A percentile compares a stretch with the other conserved stretches of the same genome.
These are phyloP conservation scores for Heteromormyrus szaboi DNA, from an alignment of 2,797 vertebrate species.

Conservation along the genomic window DNA sequence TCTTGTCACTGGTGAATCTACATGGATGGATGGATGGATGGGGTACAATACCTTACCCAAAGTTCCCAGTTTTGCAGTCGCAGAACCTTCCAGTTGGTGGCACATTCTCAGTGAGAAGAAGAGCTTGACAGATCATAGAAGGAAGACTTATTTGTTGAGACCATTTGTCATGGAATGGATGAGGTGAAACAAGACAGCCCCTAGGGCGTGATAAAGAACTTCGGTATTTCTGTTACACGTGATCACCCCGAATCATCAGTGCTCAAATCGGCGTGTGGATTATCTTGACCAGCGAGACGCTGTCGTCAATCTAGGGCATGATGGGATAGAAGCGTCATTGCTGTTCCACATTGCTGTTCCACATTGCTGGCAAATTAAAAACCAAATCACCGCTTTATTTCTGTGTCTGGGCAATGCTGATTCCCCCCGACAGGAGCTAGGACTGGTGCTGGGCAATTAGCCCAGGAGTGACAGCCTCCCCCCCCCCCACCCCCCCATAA, in stretches of 20 bases:
- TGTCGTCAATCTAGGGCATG: neutral
- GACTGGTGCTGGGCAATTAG: neutral
- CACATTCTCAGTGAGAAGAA: neutral
- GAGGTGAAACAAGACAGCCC: neutral
- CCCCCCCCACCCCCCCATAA: neutral
- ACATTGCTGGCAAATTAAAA: neutral
- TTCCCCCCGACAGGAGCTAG: conserved; percentile 1
- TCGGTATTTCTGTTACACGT: neutral
- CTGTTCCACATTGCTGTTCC: neutral
- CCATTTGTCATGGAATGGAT: neutral
- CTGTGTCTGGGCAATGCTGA: neutral
- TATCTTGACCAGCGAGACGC: neutral
- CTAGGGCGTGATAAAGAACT: neutral
- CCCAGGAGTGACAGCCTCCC: neutral
- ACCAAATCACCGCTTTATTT: neutral
- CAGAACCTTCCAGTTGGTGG: neutral
- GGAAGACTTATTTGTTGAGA: neutral
- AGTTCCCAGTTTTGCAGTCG: neutral
- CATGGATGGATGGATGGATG: neutral
- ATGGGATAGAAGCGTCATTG: neutral
- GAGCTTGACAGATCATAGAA: neutral
- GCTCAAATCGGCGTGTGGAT: neutral
- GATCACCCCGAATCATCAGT: neutral
- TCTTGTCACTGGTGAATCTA: neutral
- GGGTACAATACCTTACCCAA: neutral